Evolutionary conservation across 2,113 vertebrate genomes (phyloP).

Genomic region (Phalacrocorax aristotelis): DNA sequence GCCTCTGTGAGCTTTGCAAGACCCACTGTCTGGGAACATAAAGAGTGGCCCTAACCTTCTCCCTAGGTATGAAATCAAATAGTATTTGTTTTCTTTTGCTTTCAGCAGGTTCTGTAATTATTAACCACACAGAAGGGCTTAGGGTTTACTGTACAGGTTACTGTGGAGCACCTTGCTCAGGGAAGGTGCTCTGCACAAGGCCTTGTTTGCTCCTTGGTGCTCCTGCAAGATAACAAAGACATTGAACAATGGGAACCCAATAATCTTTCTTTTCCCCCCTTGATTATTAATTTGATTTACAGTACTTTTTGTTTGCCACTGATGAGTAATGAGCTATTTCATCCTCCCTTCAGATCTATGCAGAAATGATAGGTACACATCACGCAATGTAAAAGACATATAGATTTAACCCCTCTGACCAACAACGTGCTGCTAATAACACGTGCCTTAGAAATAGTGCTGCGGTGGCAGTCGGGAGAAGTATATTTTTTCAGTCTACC

Average conservation of each 20-base stretch:
- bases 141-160: background rate
- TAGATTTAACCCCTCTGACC: background rate
- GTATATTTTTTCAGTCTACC: background rate
- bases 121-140: background rate
- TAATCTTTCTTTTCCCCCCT: background rate
- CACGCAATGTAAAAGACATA: background rate
- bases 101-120: conserved; percentile 15
- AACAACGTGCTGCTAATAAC: background rate
- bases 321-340: conserved; percentile 4
- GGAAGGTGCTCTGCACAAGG: background rate
- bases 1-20: background rate
- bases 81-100: background rate
- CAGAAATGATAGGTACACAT: background rate
- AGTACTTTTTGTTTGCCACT: conserved; percentile 14
- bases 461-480: background rate
- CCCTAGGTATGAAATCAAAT: background rate
- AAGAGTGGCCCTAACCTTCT: background rate
- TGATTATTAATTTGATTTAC: conserved; percentile 39
- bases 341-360: background rate
- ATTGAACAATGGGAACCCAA: background rate
- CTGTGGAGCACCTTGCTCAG: fast-evolving
- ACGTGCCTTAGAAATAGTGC: background rate
- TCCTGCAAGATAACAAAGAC: background rate
- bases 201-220: background rate
- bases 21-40: background rate